phyloP scores from a whole-genome alignment of 2,888 invertebrate species.

The Lissonota sp. region DNA sequence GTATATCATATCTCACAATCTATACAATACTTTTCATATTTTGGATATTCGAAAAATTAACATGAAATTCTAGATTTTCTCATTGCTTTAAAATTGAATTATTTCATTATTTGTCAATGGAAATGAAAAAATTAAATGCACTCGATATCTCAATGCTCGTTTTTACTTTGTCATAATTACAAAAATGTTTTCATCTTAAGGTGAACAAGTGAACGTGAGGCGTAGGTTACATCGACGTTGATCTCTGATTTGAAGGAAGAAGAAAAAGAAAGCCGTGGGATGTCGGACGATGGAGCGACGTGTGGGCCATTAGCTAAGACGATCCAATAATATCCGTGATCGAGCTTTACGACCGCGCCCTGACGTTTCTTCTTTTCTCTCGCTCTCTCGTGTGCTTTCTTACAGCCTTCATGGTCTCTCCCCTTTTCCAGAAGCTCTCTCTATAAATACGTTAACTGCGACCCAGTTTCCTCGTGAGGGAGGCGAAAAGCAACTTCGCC shows the following conservation, averaged over 20 bases:
- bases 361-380: conserved; percentile 29
- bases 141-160: too few species aligned
- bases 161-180: not conserved
- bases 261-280: conserved; percentile 43
- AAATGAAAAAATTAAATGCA: too few species aligned
- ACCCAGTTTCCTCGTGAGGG: conserved; percentile 75
- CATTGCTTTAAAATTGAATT: too few species aligned
- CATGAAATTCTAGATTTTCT: too few species aligned
- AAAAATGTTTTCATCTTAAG: not conserved
- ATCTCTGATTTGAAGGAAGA: conserved; percentile 15
- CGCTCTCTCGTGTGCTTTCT: conserved; percentile 12
- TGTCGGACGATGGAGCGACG: conserved; percentile 41
- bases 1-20: not conserved
- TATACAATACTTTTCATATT: too few species aligned
- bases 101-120: too few species aligned
- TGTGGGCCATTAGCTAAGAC: conserved; percentile 65
- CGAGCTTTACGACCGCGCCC: conserved; percentile 57
- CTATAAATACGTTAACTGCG: conserved; percentile 79
- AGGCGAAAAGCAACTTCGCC: conserved; percentile 42
- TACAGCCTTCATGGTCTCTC: conserved; percentile 63
- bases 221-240: conserved; percentile 39
- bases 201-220: not conserved
- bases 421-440: conserved; percentile 72
- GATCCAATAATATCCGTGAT: conserved; percentile 74
- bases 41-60: too few species aligned